phyloP scores from a whole-genome alignment of 2,888 invertebrate species.

The Pardosa pseudoannulata region DNA sequence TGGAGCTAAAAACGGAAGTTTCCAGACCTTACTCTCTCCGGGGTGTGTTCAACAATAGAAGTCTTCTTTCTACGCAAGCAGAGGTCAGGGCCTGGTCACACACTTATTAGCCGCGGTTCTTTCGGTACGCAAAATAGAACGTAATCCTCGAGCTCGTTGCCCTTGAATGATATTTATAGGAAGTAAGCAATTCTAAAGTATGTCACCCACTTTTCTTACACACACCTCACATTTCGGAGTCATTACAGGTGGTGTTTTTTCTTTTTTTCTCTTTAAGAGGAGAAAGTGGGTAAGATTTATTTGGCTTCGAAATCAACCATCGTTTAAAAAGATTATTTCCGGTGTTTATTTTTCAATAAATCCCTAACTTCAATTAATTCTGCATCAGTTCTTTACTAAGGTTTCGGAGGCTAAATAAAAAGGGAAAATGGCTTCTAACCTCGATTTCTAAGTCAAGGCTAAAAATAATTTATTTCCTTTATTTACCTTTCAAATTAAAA shows the following conservation, averaged over 20 bases:
- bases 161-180: slow-evolving; percentile 70
- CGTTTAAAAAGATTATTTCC: neutral
- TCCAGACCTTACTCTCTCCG: neutral
- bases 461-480: no score
- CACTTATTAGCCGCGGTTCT: no score
- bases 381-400: no score
- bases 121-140: slow-evolving; percentile 40
- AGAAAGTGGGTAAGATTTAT: slow-evolving; percentile 33
- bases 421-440: no score
- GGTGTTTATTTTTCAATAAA: no score
- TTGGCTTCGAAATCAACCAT: slow-evolving; percentile 17
- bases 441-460: no score
- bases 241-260: neutral
- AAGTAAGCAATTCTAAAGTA: slow-evolving; percentile 51
- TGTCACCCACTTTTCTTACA: slow-evolving; percentile 53
- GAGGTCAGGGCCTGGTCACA: neutral
- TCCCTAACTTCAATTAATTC: no score
- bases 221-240: slow-evolving; percentile 43
- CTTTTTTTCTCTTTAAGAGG: neutral
- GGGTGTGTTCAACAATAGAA: neutral
- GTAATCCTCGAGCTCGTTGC: slow-evolving; percentile 62
- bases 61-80: no score
- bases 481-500: no score
- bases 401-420: no score
- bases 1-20: neutral